Evolutionary conservation across 1,140 invertebrate genomes (phyloP).

Genomic region (Eupeodes corollae): DNA sequence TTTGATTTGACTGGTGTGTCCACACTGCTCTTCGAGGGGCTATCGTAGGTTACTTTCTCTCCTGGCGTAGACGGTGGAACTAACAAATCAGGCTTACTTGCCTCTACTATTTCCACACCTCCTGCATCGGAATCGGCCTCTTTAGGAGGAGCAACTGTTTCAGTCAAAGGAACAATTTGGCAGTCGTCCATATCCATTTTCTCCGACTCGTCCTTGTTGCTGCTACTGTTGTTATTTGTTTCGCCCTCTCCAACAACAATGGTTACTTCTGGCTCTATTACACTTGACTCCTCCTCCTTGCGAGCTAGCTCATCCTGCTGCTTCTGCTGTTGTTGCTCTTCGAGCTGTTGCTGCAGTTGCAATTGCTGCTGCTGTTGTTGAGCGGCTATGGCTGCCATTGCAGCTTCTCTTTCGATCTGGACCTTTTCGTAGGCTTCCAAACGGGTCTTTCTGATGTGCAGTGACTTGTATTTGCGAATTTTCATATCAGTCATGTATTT

Average conservation of each 20-base stretch:
- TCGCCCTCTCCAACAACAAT: not conserved
- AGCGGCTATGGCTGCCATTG: constrained; percentile 22
- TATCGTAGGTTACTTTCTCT: not conserved
- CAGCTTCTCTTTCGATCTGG: constrained; percentile 39
- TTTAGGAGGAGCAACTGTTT: not conserved
- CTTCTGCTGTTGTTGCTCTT: not conserved
- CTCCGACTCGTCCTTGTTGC: not conserved
- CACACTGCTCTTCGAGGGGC: not conserved
- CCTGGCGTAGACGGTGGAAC: not conserved
- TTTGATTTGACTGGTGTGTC: constrained; percentile 5
- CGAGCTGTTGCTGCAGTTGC: not conserved
- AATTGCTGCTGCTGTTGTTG: constrained; percentile 16
- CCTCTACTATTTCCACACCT: not conserved
- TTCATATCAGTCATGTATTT: constrained; percentile 76
- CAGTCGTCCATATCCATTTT: constrained; percentile 9
- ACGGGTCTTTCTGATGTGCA: constrained; percentile 63
- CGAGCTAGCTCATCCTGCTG: not conserved
- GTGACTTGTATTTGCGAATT: constrained; percentile 65
- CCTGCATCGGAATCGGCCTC: not conserved
- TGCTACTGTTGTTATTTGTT: constrained; percentile 1
- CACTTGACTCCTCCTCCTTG: not conserved
- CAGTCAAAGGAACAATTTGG: not conserved
- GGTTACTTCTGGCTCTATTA: not conserved
- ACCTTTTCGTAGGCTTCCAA: constrained; percentile 56
- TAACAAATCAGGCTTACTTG: not conserved